phyloP scores from a whole-genome alignment of 1,140 invertebrate genomes.

The Danaus melanippus region DNA sequence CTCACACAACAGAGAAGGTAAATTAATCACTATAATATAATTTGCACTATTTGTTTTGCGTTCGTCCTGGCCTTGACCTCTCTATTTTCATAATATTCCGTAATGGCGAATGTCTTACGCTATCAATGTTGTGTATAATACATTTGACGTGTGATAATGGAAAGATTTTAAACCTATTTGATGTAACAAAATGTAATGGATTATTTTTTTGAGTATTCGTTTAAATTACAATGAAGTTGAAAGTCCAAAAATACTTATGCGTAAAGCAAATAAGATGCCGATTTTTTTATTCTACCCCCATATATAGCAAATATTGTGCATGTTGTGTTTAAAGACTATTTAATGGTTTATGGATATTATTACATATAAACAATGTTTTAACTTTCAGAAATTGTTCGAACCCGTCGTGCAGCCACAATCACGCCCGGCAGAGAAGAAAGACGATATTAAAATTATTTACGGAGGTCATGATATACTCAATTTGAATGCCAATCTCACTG shows the following conservation, averaged over 20 bases:
- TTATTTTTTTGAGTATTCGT: no score
- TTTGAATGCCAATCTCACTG: conserved; percentile 60
- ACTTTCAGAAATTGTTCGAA: conserved; percentile 64
- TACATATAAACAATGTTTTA: conserved; percentile 1
- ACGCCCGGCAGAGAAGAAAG: conserved; percentile 51
- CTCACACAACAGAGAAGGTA: conserved; percentile 70
- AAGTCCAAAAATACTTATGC: no score
- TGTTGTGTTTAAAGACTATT: no score
- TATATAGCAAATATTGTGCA: no score
- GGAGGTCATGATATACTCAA: conserved; percentile 63
- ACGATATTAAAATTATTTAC: conserved; percentile 57
- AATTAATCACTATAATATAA: conserved; percentile 34
- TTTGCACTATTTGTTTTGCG: conserved; percentile 60
- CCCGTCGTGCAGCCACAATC: conserved; percentile 58
- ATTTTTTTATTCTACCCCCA: no score
- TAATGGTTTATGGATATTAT: no score
- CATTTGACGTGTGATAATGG: conserved; percentile 54
- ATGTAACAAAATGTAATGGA: no score
- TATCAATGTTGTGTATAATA: conserved; percentile 52
- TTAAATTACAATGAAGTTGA: no score
- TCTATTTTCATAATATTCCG: conserved; percentile 72
- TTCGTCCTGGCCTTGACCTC: conserved; percentile 69
- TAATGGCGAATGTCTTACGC: conserved; percentile 67
- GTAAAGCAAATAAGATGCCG: no score
- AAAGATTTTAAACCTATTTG: conserved; percentile 30